Evolutionary conservation across 2,888 invertebrate genomes (phyloP), one percentile per base, ranked within the genome.

Genomic region (Ochlodes sylvanus): DNA sequence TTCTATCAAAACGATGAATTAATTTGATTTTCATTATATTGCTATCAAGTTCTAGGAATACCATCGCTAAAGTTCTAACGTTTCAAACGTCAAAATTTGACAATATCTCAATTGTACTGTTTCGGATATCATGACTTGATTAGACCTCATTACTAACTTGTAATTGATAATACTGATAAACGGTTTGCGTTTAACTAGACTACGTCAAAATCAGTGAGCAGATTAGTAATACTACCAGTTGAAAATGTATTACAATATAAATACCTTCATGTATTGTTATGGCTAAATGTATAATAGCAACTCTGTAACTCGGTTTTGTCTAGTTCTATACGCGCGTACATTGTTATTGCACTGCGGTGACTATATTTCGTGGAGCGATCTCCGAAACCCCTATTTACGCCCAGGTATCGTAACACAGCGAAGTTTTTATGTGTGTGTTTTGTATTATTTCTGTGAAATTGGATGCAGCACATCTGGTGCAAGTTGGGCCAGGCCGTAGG

Each of bases 401-500:
- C 77, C 88, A 89, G 89, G 89, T 89, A 88, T 80, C 79, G 83
- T 78, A 81, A 78, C 84, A 68, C 79, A 79, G 78, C 82, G 81
- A 83, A 78, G 83, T 87, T 86, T 86, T 84, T 83, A 82, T 83
- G 79, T 78, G 75, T 77, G 73, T 77, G 79, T 82, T 83, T 81
- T 82, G 82, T 85, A 84, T 86, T 84, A 82, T 83, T 85, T 81
- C 81, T 82, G 80, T 83, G 84, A 83, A 84, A 84, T 86, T 85
- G 85, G 85, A 86, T 79, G 83, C 78, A 81, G 83, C 87, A 83
- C 88, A 89, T 87, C 85, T 89, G 89, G 83, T 83, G 84, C 83
- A 82, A 79, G 78, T 74, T 75, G 78, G 74, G 69, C 72, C 64
- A 66, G 64, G 56, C 72, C 75, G 75, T 79, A 47, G 72, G 76